phyloP scores from a whole-genome alignment of 1,140 invertebrate genomes.

The Drosophila saltans region DNA sequence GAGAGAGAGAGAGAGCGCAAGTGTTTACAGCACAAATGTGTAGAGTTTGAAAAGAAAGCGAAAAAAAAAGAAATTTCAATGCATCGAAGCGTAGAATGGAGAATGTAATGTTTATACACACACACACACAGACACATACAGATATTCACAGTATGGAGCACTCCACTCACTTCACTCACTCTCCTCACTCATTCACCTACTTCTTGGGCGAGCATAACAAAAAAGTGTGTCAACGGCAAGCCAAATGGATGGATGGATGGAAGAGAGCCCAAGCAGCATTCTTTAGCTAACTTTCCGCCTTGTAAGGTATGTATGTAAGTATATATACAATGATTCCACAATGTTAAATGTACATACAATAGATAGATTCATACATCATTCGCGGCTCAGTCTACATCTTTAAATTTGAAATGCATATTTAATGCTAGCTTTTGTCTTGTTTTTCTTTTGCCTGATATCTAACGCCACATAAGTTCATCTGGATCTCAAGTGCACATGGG shows the following conservation, averaged over 20 bases:
- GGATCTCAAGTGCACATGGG: conserved; percentile 73
- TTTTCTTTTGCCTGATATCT: conserved; percentile 46
- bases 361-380: not conserved
- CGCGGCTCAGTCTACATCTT: not conserved
- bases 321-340: not conserved
- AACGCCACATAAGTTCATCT: conserved; percentile 74
- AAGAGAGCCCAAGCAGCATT: conserved; percentile 47
- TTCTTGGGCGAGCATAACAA: conserved; percentile 48
- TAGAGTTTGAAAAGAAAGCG: conserved; percentile 77
- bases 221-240: conserved; percentile 66
- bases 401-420: conserved; percentile 59
- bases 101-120: conserved; percentile 49
- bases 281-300: conserved; percentile 59
- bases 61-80: conserved; percentile 80
- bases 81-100: conserved; percentile 75
- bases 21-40: conserved; percentile 28
- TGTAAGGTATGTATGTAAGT: conserved; percentile 9
- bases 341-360: not conserved
- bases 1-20: conserved; percentile 27
- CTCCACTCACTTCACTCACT: conserved; percentile 54
- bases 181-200: conserved; percentile 63
- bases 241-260: conserved; percentile 32
- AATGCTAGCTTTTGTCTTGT: conserved; percentile 34
- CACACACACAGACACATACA: conserved; percentile 6
- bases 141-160: conserved; percentile 23